A percentile compares a stretch with the other conserved stretches of the same genome.
phyloP scores from a whole-genome alignment of 2,113 vertebrate genomes.

The Rhinoptilus africanus region DNA sequence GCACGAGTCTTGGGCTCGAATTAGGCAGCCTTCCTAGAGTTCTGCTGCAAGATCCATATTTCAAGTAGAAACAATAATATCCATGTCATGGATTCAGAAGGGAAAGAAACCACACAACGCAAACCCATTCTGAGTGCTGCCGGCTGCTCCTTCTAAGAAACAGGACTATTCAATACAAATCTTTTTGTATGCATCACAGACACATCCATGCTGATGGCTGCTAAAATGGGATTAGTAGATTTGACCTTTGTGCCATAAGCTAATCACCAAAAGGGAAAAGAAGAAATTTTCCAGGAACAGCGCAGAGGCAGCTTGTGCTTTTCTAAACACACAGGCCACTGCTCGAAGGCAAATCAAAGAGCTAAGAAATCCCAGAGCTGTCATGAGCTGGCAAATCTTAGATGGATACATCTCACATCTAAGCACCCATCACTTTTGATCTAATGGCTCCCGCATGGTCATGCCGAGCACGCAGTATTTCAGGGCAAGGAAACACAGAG shows the following conservation, averaged over 20 bases:
- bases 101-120: background rate
- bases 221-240: background rate
- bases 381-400: background rate
- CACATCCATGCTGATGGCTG: background rate
- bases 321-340: background rate
- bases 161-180: background rate
- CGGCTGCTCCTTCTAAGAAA: background rate
- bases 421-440: background rate
- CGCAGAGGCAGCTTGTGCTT: background rate
- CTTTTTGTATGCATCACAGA: background rate
- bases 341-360: background rate
- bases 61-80: background rate
- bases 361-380: background rate
- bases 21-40: background rate
- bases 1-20: background rate
- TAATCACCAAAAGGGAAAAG: background rate
- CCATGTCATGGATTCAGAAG: background rate
- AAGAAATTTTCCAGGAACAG: background rate
- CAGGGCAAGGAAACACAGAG: background rate
- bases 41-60: background rate
- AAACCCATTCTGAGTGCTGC: background rate
- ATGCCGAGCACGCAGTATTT: rapidly evolving
- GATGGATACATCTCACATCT: background rate
- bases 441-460: rapidly evolving
- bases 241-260: background rate